Evolutionary conservation across 2,797 vertebrate genomes (phyloP), one percentile per base, ranked within the genome.

Genomic region (Schizopygopsis pylzovi): DNA sequence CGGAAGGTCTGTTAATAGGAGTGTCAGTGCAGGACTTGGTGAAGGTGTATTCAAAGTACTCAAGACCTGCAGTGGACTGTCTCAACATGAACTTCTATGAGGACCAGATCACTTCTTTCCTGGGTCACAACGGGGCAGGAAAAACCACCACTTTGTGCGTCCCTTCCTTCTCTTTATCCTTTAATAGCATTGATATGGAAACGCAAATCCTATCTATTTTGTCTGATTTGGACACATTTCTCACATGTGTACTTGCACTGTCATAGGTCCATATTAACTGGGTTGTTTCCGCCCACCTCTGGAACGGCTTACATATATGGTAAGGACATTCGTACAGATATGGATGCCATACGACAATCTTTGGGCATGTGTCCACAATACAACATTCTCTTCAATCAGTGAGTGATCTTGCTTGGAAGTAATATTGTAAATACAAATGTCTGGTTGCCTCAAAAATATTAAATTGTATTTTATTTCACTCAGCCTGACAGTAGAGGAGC

Each of bases 101-200:
- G 92, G 94, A 94, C 33, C 98, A 99, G 91, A 99, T 99, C 93
- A 99, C 98, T 0, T 99, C 97, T 0, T 98, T 99, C 91, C 93
- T 99, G 1, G 98, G 98, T 13, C 98, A 98, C 94, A 99, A 99
- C 0, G 98, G 98, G 81, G 98, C 98, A 6, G 98, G 98, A 85
- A 99, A 99, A 92, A 99, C 98, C 86, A 99, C 98, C 5, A 98
- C 97, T 6, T 92, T 99, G 98, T 99, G 93, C 94, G 97, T 91
- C 39, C 2, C 25, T 41, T n/a, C 13, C 4, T 11, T 47, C 6
- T 45, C 28, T 49, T 59, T 68, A 81, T 85, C 61, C n/a, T 82
- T 37, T 43, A 2, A 54, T 56, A 1, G 25, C 12, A 39, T 16
- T 72, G n/a, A 82, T 18, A 73, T 47, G 13, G 13, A 76, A 52